Percentiles rank a stretch among this genome's conserved stretches.
These are phyloP conservation scores for Motacilla tschutschensis DNA, from an alignment of 2,113 vertebrate genomes.

Conservation along the genomic window DNA sequence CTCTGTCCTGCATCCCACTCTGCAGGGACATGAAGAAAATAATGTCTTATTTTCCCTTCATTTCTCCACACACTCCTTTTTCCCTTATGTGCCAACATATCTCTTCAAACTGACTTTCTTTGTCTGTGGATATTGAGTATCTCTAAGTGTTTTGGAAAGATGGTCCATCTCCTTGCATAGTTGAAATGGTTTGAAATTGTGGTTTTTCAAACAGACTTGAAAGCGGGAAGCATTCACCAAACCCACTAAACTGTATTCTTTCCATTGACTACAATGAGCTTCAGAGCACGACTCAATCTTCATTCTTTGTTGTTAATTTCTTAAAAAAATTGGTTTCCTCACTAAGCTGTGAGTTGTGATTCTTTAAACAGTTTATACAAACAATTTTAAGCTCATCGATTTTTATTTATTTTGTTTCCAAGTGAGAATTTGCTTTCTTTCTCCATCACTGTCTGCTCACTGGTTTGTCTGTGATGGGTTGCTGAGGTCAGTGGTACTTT, in stretches of 20 bases:
- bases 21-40: conserved; percentile 50
- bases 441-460: background rate
- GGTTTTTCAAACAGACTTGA: background rate
- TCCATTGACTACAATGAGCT: background rate
- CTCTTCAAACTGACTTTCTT: conserved; percentile 21
- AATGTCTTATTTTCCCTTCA: conserved; percentile 50
- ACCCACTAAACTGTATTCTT: background rate
- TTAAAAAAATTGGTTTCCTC: background rate
- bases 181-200: background rate
- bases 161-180: background rate
- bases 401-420: background rate
- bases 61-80: background rate
- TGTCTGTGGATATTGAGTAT: background rate
- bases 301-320: rapidly evolving
- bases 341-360: background rate
- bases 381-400: background rate
- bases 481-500: background rate
- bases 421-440: background rate
- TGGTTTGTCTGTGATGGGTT: background rate
- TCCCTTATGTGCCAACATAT: background rate
- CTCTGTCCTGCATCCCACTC: conserved; percentile 59
- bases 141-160: background rate
- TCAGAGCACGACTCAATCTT: background rate
- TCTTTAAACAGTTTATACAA: background rate
- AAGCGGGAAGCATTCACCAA: background rate